Percentiles rank a stretch among this genome's conserved stretches.
Evolutionary conservation across 2,797 vertebrate genomes (phyloP).

Genomic region (Syngnathus acus): DNA sequence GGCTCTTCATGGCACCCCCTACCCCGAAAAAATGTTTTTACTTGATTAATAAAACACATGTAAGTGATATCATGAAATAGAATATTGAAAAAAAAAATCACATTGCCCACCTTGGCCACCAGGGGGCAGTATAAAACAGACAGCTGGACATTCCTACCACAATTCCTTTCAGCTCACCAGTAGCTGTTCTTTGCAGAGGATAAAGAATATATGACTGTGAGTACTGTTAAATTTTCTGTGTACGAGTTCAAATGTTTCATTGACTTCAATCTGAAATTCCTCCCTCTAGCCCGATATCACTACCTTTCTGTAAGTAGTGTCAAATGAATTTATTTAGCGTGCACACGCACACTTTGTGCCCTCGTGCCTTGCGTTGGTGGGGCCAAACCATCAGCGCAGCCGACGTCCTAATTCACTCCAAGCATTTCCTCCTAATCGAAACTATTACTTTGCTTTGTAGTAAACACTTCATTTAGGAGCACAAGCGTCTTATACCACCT

Average conservation of each 20-base stretch:
- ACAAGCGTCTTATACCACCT: not conserved
- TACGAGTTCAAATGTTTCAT: too few species aligned
- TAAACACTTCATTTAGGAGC: not conserved
- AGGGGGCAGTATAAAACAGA: too few species aligned
- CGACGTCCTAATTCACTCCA: not conserved
- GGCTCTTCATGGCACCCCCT: not conserved
- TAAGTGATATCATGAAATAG: too few species aligned
- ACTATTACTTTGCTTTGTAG: not conserved
- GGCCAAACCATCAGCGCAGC: not conserved
- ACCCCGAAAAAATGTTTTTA: too few species aligned
- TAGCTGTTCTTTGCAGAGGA: too few species aligned
- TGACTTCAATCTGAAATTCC: not conserved
- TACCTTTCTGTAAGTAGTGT: not conserved
- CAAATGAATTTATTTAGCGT: not conserved
- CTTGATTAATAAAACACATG: too few species aligned
- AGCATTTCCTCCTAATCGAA: not conserved
- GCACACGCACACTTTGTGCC: conserved; percentile 1
- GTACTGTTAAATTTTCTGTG: too few species aligned
- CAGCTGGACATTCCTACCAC: too few species aligned
- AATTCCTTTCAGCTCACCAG: too few species aligned
- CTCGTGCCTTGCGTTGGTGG: conserved; percentile 6
- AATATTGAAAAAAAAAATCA: too few species aligned
- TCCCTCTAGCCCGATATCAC: not conserved
- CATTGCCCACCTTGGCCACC: too few species aligned
- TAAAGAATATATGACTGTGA: too few species aligned